Evolutionary conservation across 2,888 invertebrate genomes (phyloP).

Genomic region (Onthophagus sagittarius): DNA sequence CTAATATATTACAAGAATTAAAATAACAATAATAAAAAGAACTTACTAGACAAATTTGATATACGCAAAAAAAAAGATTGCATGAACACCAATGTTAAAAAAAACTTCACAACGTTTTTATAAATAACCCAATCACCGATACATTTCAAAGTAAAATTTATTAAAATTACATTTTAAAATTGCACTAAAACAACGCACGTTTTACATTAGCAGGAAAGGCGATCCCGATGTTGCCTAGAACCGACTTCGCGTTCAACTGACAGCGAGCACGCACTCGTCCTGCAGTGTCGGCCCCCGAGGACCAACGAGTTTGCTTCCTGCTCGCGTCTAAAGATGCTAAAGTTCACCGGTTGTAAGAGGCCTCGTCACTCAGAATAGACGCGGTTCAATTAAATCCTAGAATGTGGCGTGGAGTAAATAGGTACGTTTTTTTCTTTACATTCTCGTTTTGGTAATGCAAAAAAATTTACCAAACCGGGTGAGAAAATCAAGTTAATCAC

Average conservation of each 20-base stretch:
- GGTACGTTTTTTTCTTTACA: not conserved
- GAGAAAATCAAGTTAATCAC: not conserved
- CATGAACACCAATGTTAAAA: conserved; percentile 28
- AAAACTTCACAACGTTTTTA: too few relatives aligned
- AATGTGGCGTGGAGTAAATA: not conserved
- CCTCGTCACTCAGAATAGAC: not conserved
- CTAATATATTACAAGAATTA: not conserved
- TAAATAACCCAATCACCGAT: not conserved
- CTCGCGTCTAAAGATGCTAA: not conserved
- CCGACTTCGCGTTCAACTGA: not conserved
- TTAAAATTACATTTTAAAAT: not conserved
- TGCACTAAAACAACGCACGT: not conserved
- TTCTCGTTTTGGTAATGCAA: not conserved
- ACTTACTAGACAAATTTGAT: conserved; percentile 27
- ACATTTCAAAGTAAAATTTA: not conserved
- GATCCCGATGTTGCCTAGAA: not conserved
- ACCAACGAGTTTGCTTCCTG: not conserved
- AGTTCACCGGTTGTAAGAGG: not conserved
- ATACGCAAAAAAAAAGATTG: conserved; percentile 39
- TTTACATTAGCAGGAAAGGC: not conserved
- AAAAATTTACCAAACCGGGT: not conserved
- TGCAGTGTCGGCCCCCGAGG: not conserved
- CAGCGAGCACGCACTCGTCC: not conserved
- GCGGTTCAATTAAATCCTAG: not conserved
- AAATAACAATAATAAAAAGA: conserved; percentile 9